Evolutionary conservation across 2,888 invertebrate genomes (phyloP).

Genomic region (Cheilosia soror): DNA sequence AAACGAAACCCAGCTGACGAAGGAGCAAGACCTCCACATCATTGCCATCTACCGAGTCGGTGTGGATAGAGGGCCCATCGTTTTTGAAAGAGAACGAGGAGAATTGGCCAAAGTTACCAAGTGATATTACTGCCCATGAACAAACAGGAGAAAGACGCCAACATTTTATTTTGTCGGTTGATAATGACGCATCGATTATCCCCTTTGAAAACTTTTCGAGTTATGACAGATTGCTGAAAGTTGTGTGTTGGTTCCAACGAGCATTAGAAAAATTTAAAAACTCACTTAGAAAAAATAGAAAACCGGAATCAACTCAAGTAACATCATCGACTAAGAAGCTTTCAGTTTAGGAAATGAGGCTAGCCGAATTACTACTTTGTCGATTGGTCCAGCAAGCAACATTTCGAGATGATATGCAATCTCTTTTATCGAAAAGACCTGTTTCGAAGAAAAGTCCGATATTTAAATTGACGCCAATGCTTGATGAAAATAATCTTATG

Average conservation of each 20-base stretch:
- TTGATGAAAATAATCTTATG: constrained; percentile 27
- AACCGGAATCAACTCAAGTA: not conserved
- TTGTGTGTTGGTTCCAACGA: no score
- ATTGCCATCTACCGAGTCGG: constrained; percentile 5
- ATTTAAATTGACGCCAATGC: constrained; percentile 23
- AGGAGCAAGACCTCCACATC: not conserved
- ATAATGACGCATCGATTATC: constrained; percentile 16
- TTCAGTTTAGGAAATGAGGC: constrained; percentile 6
- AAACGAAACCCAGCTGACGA: constrained; percentile 16
- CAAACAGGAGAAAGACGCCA: not conserved
- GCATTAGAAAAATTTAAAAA: no score
- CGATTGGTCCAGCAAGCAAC: constrained; percentile 17
- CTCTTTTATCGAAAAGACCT: not conserved
- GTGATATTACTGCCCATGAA: not conserved
- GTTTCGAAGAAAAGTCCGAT: no score
- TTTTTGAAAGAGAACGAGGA: not conserved
- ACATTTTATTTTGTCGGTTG: not conserved
- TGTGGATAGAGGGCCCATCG: not conserved
- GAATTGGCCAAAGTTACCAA: not conserved
- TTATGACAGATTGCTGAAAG: constrained; percentile 39
- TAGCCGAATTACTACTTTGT: constrained; percentile 21
- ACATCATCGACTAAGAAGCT: not conserved
- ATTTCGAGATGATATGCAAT: not conserved
- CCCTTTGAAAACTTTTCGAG: constrained; percentile 31
- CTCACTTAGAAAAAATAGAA: no score